phyloP scores from a whole-genome alignment of 2,797 vertebrate species.

The Schizopygopsis pylzovi region DNA sequence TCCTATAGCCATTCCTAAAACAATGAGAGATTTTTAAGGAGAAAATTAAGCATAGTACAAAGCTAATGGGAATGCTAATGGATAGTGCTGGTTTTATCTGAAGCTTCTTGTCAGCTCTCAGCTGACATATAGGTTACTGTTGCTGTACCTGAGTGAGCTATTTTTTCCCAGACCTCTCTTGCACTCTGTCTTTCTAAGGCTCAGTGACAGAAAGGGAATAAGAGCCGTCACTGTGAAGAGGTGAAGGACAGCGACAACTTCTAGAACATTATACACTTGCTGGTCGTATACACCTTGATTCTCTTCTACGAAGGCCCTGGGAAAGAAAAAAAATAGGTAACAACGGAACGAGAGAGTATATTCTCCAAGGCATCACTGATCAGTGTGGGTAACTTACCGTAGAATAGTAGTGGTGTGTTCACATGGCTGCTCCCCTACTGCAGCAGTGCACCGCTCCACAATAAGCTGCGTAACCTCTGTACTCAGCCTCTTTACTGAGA shows the following conservation, averaged over 20 bases:
- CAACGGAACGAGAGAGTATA: neutral
- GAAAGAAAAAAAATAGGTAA: constrained; percentile 39
- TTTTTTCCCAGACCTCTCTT: constrained; percentile 94
- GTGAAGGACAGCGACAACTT: constrained; percentile 83
- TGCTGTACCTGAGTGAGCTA: constrained; percentile 79
- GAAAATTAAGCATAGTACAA: neutral
- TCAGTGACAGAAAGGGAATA: constrained; percentile 84
- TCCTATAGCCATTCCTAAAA: constrained; percentile 88
- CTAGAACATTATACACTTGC: constrained; percentile 87
- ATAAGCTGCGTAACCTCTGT: constrained; percentile 87
- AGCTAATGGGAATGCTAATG: neutral
- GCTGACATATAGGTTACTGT: neutral
- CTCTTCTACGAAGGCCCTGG: constrained; percentile 89
- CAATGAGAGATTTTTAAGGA: constrained; percentile 53
- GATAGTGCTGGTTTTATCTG: neutral
- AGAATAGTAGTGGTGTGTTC: constrained; percentile 72
- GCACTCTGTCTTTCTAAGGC: constrained; percentile 86
- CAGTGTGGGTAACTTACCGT: constrained; percentile 40
- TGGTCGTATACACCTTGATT: constrained; percentile 84
- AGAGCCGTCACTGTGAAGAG: constrained; percentile 79
- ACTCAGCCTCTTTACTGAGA: constrained; percentile 89
- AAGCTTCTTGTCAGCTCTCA: constrained; percentile 15
- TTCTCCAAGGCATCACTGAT: neutral
- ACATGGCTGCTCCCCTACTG: constrained; percentile 76
- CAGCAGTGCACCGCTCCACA: constrained; percentile 85